phyloP scores from a whole-genome alignment of 2,888 invertebrate species.

The Xestia rhomboidea region DNA sequence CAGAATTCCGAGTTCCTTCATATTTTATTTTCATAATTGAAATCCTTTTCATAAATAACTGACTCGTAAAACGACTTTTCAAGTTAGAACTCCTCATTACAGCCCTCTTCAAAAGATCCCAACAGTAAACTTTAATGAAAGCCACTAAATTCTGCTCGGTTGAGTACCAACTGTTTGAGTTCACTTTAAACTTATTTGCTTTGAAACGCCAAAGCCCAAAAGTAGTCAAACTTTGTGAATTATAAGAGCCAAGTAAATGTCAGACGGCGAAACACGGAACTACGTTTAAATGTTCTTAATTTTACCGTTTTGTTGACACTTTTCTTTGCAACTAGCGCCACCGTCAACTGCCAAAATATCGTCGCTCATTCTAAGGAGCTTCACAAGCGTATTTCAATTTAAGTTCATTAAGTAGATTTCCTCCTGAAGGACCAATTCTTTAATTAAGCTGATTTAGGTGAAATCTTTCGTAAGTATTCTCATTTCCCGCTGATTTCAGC shows the following conservation, averaged over 20 bases:
- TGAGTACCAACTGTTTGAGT: conserved; percentile 57
- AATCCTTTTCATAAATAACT: conserved; percentile 33
- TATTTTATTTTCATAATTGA: conserved; percentile 41
- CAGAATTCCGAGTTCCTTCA: conserved; percentile 27
- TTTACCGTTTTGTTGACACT: conserved; percentile 11
- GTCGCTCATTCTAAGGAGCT: conserved; percentile 31
- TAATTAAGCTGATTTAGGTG: conserved; percentile 57
- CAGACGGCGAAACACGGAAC: conserved; percentile 21
- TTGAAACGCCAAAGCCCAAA: conserved; percentile 49
- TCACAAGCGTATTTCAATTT: conserved; percentile 42
- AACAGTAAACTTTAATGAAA: conserved; percentile 52
- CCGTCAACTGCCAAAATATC: background rate
- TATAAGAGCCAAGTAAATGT: conserved; percentile 5
- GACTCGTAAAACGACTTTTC: conserved; percentile 17
- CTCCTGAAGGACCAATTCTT: conserved; percentile 42
- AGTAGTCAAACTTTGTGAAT: conserved; percentile 38
- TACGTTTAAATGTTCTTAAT: conserved; percentile 18
- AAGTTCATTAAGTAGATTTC: conserved; percentile 49
- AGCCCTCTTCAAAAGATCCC: conserved; percentile 55
- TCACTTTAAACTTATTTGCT: conserved; percentile 60
- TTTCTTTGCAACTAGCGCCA: conserved; percentile 12
- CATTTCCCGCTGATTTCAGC: conserved; percentile 48
- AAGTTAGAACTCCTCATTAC: conserved; percentile 39
- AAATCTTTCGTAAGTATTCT: conserved; percentile 48
- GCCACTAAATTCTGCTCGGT: conserved; percentile 54